Base-by-base conservation (phyloP, 1,140 invertebrate species). In the Lordiphosa clarofinis region DNA sequence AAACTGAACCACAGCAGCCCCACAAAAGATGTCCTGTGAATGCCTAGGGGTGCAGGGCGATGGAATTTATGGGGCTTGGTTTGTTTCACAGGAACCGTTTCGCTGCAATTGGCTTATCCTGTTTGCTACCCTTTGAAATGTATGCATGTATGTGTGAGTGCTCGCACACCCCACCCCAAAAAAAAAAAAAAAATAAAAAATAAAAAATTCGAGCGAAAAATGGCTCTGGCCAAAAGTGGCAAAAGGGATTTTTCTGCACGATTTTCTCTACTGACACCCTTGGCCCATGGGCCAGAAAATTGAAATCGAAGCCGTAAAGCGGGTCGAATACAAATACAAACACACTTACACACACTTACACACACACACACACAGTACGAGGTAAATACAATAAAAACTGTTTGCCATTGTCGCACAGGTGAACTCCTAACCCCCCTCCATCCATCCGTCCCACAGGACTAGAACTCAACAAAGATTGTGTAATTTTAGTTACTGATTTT, bases 221-320 rank as follows among this genome's bases (percentile, higher is more conserved):
- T 66, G 60, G 61, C 61, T 28, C 49, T 50, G 54, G 56, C 62
- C 64, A 67, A 67, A 57, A 67, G 62, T 66, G 64, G 46, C 54
- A 67, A 67, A 66, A 46, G 63, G 64, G 64, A 67, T 57, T 67
- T 57, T 44, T 46, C 12, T 46, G 43, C 24, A 31, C 7, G 43
- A 8, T 8, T 44, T 7, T 19, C 19, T 40, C 19, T 44, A 28
- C 28, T 24, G 21, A 6, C 21, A 12, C 47, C 67, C 33, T 48
- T 35, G 49, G 74, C 57, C 62, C 63, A 62, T 56, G 48, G 70
- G 56, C 52, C 33, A 48, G 69, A 73, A 78, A 79, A 79, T 78
- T 78, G 64, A 78, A 79, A 79, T 78, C 70, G 75, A 79, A 78
- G 60, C 74, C 74, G 75, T 64, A 79, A 78, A 73, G 69, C 58